A percentile compares a stretch with the other conserved stretches of the same genome.
Evolutionary conservation across 2,888 invertebrate genomes (phyloP).

Genomic region (Cylloceria caligata): DNA sequence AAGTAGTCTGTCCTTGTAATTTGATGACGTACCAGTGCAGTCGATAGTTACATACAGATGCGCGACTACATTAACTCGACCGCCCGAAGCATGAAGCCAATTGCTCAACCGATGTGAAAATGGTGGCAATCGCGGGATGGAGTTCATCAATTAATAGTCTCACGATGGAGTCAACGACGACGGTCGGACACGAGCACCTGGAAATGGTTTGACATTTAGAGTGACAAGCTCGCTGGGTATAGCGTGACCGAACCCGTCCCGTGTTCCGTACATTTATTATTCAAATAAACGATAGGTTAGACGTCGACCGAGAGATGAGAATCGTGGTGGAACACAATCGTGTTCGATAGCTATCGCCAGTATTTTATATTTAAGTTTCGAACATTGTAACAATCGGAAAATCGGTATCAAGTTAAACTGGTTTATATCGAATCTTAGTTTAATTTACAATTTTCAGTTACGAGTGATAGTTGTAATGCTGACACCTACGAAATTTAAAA

Average conservation of each 20-base stretch:
- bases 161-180: constrained; percentile 75
- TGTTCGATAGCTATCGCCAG: constrained; percentile 75
- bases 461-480: neutral
- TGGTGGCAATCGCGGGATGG: constrained; percentile 46
- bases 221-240: constrained; percentile 80
- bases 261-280: constrained; percentile 82
- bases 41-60: neutral
- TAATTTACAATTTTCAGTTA: neutral
- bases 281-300: constrained; percentile 81
- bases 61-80: neutral
- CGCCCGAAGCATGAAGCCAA: neutral
- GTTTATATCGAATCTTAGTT: neutral
- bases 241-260: constrained; percentile 62
- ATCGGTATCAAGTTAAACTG: neutral
- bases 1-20: neutral
- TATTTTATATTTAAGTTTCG: constrained; percentile 71
- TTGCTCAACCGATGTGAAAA: constrained; percentile 4
- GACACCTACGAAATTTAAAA: neutral
- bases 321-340: constrained; percentile 66
- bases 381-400: neutral
- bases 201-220: constrained; percentile 81
- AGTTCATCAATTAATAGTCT: constrained; percentile 83
- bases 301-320: constrained; percentile 73
- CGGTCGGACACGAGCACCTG: constrained; percentile 67
- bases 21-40: neutral